phyloP scores from a whole-genome alignment of 2,113 vertebrate genomes.

The Scopus umbretta region DNA sequence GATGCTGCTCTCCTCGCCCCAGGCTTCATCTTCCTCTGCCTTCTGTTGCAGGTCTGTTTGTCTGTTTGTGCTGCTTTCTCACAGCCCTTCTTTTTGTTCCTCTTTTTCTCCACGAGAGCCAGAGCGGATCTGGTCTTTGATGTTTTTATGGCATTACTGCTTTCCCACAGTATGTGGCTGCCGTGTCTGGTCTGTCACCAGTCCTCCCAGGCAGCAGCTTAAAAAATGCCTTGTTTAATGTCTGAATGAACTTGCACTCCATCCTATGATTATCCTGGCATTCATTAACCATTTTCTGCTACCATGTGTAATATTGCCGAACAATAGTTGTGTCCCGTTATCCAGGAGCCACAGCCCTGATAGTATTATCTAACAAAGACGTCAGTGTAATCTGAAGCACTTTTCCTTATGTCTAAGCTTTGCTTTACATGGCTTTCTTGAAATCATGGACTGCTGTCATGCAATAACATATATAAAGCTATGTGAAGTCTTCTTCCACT shows the following conservation, averaged over 20 bases:
- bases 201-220: not conserved
- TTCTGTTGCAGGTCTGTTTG: not conserved
- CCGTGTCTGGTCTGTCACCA: not conserved
- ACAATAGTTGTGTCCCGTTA: not conserved
- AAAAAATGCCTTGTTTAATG: not conserved
- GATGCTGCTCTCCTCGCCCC: not conserved
- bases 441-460: not conserved
- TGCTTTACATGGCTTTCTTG: not conserved
- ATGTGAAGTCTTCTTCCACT: not conserved
- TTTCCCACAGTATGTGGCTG: not conserved
- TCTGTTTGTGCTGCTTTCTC: not conserved
- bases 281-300: not conserved
- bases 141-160: not conserved
- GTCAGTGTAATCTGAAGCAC: not conserved
- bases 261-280: not conserved
- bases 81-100: not conserved
- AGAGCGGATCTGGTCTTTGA: not conserved
- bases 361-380: not conserved
- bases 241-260: not conserved
- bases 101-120: not conserved
- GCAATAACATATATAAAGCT: not conserved
- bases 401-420: not conserved
- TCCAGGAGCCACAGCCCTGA: not conserved
- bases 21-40: not conserved
- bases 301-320: not conserved